phyloP scores from a whole-genome alignment of 2,113 vertebrate species.

The Rhinoderma darwinii region DNA sequence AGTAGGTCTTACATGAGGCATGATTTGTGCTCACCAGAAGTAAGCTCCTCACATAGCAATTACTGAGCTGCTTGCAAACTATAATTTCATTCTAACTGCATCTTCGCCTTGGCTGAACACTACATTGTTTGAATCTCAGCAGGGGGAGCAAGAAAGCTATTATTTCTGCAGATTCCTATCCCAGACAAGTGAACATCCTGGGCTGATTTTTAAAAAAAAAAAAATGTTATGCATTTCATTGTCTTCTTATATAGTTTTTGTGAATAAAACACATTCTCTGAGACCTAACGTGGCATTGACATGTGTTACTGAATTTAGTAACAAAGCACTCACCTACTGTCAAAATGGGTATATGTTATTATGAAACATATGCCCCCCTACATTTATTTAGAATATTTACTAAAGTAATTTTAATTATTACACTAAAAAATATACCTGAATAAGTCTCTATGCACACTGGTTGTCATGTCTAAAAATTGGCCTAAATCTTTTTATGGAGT shows the following conservation, averaged over 20 bases:
- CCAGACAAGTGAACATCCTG: slow-evolving; percentile 41
- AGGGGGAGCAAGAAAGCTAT: slow-evolving; percentile 54
- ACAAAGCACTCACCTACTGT: neutral
- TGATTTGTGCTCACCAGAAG: neutral
- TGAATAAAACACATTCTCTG: neutral
- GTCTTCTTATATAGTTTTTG: slow-evolving; percentile 10
- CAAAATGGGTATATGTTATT: neutral
- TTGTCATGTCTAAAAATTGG: neutral
- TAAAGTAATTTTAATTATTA: too few species aligned
- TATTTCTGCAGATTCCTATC: slow-evolving; percentile 46
- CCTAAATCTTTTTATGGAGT: neutral
- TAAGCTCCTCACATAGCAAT: slow-evolving; percentile 35
- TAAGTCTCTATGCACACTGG: too few species aligned
- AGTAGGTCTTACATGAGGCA: neutral
- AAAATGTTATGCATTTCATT: slow-evolving; percentile 3
- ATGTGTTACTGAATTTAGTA: neutral
- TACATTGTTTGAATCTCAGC: slow-evolving; percentile 53
- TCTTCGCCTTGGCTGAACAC: slow-evolving; percentile 28
- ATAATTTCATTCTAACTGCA: slow-evolving; percentile 55
- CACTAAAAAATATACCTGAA: too few species aligned
- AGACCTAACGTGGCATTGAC: neutral
- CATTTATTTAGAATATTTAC: too few species aligned
- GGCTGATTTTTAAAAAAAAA: slow-evolving; percentile 5
- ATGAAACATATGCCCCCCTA: too few species aligned
- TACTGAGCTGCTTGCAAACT: slow-evolving; percentile 51